These are phyloP conservation scores for Bos indicus DNA, from an alignment of 2,113 vertebrate species.

Conservation along the genomic window DNA sequence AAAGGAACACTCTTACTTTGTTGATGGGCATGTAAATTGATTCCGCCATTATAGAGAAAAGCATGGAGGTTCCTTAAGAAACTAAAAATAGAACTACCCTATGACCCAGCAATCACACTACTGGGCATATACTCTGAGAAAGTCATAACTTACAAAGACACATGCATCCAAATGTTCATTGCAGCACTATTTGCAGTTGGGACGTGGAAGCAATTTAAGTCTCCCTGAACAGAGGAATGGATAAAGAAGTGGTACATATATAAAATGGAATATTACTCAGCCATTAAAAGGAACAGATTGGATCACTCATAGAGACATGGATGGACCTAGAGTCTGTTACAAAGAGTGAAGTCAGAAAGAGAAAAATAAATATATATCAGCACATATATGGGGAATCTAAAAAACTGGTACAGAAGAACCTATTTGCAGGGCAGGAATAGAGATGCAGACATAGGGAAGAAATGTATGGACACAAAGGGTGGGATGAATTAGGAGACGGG, in stretches of 20 bases:
- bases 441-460: neutral
- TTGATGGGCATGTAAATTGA: neutral
- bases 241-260: neutral
- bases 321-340: neutral
- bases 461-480: neutral
- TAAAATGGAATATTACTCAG: neutral
- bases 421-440: neutral
- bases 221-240: neutral
- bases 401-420: neutral
- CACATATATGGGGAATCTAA: neutral
- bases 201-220: neutral
- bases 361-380: neutral
- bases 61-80: neutral
- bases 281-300: neutral
- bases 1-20: neutral
- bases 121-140: neutral
- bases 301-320: neutral
- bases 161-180: neutral
- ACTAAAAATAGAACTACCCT: neutral
- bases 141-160: neutral
- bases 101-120: neutral
- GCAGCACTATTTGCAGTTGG: neutral
- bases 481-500: neutral
- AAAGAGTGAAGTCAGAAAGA: neutral
- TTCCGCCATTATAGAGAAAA: neutral